Percentiles rank a stretch among this genome's conserved stretches.
Conservation (phyloP, 2,888 invertebrate genomes). For the Ceriagrion tenellum region DNA sequence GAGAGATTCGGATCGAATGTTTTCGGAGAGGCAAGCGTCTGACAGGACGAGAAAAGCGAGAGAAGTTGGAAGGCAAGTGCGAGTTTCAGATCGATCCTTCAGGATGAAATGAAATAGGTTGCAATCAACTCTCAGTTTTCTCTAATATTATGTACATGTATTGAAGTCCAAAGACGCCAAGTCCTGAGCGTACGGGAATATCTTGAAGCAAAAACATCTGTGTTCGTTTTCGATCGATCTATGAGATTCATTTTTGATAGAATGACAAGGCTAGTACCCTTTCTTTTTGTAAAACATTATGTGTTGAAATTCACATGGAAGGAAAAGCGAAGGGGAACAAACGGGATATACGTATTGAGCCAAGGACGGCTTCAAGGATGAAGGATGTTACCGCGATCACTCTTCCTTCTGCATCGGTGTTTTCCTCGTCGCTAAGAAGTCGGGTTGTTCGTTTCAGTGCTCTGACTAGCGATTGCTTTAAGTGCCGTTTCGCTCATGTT, state of each 20-base stretch:
- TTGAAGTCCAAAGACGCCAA: too few relatives aligned
- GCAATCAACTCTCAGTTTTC: too few relatives aligned
- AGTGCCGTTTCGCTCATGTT: not conserved
- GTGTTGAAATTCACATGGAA: not conserved
- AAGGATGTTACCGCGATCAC: not conserved
- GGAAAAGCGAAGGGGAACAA: not conserved
- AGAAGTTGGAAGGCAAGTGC: too few relatives aligned
- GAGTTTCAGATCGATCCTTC: too few relatives aligned
- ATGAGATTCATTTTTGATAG: not conserved
- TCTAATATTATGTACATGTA: too few relatives aligned
- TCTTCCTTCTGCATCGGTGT: not conserved
- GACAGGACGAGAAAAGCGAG: too few relatives aligned
- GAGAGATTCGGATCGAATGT: not conserved
- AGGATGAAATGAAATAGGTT: too few relatives aligned
- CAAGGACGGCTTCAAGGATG: constrained; percentile 10
- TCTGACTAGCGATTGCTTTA: not conserved
- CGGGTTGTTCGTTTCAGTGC: not conserved
- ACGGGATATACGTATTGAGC: not conserved
- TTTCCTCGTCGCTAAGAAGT: not conserved
- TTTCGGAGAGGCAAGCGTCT: too few relatives aligned
- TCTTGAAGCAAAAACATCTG: too few relatives aligned
- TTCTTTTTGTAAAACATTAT: not conserved
- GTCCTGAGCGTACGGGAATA: too few relatives aligned
- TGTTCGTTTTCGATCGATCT: not conserved
- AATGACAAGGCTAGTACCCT: not conserved